These are phyloP conservation scores for Agrypnia vestita DNA, from an alignment of 1,140 invertebrate species.

Conservation along the genomic window DNA sequence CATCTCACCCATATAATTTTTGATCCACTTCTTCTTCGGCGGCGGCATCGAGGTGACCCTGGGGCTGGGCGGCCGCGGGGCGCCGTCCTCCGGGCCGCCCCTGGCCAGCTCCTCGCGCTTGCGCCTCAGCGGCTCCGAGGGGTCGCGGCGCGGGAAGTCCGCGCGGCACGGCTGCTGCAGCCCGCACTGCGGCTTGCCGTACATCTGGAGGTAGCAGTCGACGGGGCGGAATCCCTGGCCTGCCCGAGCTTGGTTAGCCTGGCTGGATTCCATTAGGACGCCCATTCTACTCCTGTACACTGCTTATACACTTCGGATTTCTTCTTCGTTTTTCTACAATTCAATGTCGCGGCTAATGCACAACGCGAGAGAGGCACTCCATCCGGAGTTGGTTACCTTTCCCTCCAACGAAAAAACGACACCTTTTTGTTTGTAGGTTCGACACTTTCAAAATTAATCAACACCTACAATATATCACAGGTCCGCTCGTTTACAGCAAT, in stretches of 20 bases:
- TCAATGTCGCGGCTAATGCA: neutral
- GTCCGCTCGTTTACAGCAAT: too few relatives aligned
- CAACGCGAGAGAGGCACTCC: neutral
- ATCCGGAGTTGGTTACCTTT: neutral
- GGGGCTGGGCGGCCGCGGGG: constrained; percentile 12
- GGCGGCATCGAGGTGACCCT: constrained; percentile 68
- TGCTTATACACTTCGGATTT: neutral
- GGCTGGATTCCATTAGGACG: constrained; percentile 60
- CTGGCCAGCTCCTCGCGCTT: constrained; percentile 17
- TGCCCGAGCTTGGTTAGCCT: constrained; percentile 54
- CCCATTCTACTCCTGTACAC: constrained; percentile 52
- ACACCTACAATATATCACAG: too few relatives aligned
- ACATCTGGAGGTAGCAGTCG: constrained; percentile 55
- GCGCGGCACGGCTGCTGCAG: constrained; percentile 27
- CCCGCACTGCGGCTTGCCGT: constrained; percentile 31
- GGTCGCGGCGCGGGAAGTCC: neutral
- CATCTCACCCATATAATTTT: constrained; percentile 76
- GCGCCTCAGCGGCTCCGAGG: neutral
- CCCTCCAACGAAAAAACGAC: neutral
- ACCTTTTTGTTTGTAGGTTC: too few relatives aligned
- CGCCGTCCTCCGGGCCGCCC: neutral
- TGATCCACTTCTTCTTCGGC: constrained; percentile 84
- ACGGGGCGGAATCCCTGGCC: constrained; percentile 42
- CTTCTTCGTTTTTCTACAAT: constrained; percentile 11
- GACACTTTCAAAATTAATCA: too few relatives aligned